Percentiles rank a stretch among this genome's conserved stretches.
Conservation (phyloP, 2,888 invertebrate species). For the Heliconius ethilla region DNA sequence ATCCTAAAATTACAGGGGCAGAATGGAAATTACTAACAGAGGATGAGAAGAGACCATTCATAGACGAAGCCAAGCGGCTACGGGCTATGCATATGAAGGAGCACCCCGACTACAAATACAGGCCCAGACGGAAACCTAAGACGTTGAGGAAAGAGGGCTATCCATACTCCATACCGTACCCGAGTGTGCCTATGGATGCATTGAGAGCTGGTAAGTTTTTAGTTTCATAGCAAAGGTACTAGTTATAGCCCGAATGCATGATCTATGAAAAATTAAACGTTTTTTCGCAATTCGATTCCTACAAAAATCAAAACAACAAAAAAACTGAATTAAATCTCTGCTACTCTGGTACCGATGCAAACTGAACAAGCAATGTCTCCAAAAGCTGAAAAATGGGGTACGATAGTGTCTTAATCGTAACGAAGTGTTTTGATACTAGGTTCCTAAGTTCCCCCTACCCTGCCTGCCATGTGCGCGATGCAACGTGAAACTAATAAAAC, state of each 20-base stretch:
- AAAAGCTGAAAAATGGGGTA: no score
- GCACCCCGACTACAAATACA: conserved; percentile 96
- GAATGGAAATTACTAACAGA: conserved; percentile 98
- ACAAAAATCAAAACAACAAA: no score
- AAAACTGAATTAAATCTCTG: no score
- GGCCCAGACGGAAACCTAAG: conserved; percentile 94
- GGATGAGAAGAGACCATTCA: conserved; percentile 97
- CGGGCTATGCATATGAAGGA: conserved; percentile 97
- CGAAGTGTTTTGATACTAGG: no score
- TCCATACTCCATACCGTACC: conserved; percentile 95
- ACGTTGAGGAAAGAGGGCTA: conserved; percentile 94
- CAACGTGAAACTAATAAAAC: no score
- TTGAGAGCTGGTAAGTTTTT: conserved; percentile 88
- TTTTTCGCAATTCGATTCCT: no score
- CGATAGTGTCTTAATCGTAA: no score
- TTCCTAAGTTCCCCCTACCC: no score
- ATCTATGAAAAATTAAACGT: no score
- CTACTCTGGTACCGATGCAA: no score
- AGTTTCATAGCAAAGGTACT: not conserved
- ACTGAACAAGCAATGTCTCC: no score
- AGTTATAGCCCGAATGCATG: not conserved
- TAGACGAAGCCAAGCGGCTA: conserved; percentile 97
- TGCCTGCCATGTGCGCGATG: no score
- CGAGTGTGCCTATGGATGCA: conserved; percentile 94
- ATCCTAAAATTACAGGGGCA: conserved; percentile 83